Conservation (phyloP, 2,113 vertebrate species). For the Thermophis baileyi region DNA sequence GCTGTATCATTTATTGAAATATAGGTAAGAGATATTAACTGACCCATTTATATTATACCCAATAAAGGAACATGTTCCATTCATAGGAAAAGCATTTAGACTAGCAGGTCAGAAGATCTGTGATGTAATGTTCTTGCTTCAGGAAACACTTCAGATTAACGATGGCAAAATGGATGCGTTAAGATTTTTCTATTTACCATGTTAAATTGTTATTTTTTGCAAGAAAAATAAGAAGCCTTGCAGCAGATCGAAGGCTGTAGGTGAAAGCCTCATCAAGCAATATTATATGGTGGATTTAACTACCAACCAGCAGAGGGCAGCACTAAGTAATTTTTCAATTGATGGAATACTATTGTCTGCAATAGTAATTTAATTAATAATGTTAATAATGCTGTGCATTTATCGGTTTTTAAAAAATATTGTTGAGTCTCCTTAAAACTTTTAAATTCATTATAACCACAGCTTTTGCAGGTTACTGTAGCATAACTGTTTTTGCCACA, state of each 20-base stretch:
- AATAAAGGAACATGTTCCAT: not conserved
- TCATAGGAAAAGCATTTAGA: not conserved
- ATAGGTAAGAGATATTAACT: not conserved
- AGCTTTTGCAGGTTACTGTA: not conserved
- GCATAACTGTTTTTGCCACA: not conserved
- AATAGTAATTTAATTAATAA: no score
- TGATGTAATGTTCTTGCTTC: not conserved
- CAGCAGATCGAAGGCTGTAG: not conserved
- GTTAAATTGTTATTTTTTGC: not conserved
- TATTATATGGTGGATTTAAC: not conserved
- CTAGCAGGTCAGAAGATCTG: not conserved
- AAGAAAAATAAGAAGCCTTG: not conserved
- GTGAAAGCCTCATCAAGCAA: not conserved
- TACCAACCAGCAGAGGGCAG: slow-evolving; percentile 5
- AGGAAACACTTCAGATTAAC: not conserved
- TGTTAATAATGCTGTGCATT: not conserved
- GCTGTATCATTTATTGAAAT: not conserved
- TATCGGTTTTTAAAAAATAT: not conserved
- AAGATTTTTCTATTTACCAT: not conserved
- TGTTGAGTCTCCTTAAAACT: not conserved
- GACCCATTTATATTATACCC: not conserved
- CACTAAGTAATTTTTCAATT: not conserved
- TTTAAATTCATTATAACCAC: not conserved
- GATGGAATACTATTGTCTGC: not conserved
- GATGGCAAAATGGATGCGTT: not conserved